Percentiles rank a stretch among this genome's conserved stretches.
These are phyloP conservation scores for Actinernus sp. DNA, from an alignment of 92 coral and sea anemone species.

Conservation along the genomic window DNA sequence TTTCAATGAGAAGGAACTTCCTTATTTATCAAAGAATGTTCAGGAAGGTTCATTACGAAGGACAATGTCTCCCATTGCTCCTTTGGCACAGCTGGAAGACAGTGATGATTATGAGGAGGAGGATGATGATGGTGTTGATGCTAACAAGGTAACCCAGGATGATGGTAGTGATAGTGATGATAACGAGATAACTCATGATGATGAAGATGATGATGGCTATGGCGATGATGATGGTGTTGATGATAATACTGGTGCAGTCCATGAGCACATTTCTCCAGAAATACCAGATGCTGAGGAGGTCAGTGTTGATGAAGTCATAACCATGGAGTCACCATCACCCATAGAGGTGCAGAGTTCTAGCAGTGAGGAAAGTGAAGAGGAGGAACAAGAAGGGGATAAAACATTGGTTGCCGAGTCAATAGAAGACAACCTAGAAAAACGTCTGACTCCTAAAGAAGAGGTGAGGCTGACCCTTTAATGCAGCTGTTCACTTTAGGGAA, in stretches of 20 bases:
- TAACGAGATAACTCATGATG: neutral
- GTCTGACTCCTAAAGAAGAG: slow-evolving; percentile 61
- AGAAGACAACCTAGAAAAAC: neutral
- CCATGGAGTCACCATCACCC: neutral
- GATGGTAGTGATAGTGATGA: slow-evolving; percentile 8
- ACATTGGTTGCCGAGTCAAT: neutral
- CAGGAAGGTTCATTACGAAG: slow-evolving; percentile 9
- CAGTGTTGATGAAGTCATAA: neutral
- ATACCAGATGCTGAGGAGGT: neutral
- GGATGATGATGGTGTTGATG: slow-evolving; percentile 23
- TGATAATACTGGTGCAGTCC: too few relatives aligned
- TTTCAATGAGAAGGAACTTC: slow-evolving; percentile 10
- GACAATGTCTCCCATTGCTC: slow-evolving; percentile 35
- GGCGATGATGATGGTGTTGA: too few relatives aligned
- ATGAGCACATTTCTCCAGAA: neutral
- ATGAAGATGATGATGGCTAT: slow-evolving; percentile 1
- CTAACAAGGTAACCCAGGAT: neutral
- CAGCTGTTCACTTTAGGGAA: too few relatives aligned
- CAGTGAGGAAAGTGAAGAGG: slow-evolving; percentile 18
- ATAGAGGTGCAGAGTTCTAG: neutral
- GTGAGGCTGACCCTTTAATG: slow-evolving; percentile 7
- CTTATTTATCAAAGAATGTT: slow-evolving; percentile 5
- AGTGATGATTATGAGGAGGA: slow-evolving; percentile 52
- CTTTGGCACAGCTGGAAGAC: slow-evolving; percentile 72
- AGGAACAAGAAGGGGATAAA: slow-evolving; percentile 8